Conservation (phyloP, 92 coral and sea anemone species). For the Epizoanthus scotinus region DNA sequence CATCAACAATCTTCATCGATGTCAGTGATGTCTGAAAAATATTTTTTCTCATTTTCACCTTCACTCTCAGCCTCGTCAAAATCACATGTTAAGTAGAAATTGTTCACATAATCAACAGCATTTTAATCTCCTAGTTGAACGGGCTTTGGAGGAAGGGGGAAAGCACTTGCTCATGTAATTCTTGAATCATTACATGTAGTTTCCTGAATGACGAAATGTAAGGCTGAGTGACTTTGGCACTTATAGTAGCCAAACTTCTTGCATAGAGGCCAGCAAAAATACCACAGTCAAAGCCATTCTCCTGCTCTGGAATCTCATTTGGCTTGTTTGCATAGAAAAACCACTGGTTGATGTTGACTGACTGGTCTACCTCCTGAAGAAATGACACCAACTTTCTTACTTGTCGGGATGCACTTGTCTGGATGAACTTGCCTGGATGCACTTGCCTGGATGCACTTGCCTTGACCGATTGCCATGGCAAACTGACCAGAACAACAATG, state of each 20-base stretch:
- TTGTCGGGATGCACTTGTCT: too few species aligned
- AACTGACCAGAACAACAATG: conserved; percentile 35
- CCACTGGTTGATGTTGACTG: conserved; percentile 52
- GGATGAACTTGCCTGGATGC: too few species aligned
- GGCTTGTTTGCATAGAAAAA: conserved; percentile 43
- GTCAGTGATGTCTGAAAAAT: not conserved
- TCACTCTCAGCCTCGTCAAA: not conserved
- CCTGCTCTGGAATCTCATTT: conserved; percentile 58
- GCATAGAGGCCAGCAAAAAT: too few species aligned
- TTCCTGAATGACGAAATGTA: not conserved
- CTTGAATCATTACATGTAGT: conserved; percentile 25
- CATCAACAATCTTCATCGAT: not conserved
- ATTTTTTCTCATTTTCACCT: not conserved
- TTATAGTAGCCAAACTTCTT: too few species aligned
- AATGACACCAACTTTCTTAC: conserved; percentile 47
- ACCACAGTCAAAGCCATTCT: conserved; percentile 24
- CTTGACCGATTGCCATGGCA: conserved; percentile 22
- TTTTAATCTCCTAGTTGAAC: conserved; percentile 53
- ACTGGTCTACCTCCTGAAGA: conserved; percentile 39
- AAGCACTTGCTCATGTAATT: conserved; percentile 33
- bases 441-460: conserved; percentile 27
- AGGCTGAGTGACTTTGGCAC: not conserved
- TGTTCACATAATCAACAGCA: conserved; percentile 51
- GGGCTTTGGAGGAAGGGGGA: conserved; percentile 49
- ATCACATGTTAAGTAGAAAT: conserved; percentile 43